Percentiles rank a stretch among this genome's conserved stretches.
phyloP scores from a whole-genome alignment of 2,797 vertebrate genomes.

The Lagodon rhomboides region DNA sequence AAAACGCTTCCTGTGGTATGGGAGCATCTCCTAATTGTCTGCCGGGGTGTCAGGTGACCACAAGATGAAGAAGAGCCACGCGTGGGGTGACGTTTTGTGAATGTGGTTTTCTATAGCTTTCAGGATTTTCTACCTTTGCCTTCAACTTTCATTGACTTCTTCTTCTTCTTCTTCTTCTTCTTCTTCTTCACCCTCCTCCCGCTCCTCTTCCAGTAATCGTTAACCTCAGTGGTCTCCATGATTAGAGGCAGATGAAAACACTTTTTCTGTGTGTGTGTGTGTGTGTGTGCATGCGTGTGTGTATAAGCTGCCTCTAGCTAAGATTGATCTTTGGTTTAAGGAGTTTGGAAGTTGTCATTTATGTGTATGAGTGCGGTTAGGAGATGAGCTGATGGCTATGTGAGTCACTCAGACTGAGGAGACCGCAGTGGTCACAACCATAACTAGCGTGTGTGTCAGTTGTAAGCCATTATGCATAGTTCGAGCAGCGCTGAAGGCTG shows the following conservation, averaged over 20 bases:
- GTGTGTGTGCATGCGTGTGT: constrained; percentile 16
- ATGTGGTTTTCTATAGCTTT: constrained; percentile 29
- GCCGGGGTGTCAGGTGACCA: constrained; percentile 51
- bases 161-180: not conserved
- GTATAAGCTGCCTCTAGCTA: constrained; percentile 40
- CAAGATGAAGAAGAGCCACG: constrained; percentile 41
- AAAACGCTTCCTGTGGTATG: constrained; percentile 55
- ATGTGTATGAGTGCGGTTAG: constrained; percentile 63
- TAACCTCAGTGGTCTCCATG: constrained; percentile 68
- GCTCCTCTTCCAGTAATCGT: constrained; percentile 70
- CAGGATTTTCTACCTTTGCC: constrained; percentile 21
- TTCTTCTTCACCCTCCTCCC: constrained; percentile 9
- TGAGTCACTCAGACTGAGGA: constrained; percentile 74
- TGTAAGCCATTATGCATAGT: constrained; percentile 41
- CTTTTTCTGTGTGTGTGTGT: constrained; percentile 22
- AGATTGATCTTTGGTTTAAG: constrained; percentile 69
- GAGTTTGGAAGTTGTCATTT: constrained; percentile 66
- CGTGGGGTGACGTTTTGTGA: not conserved
- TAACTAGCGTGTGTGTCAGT: constrained; percentile 57
- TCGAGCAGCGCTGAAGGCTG: constrained; percentile 45
- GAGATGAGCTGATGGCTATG: constrained; percentile 71
- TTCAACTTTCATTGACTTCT: constrained; percentile 26
- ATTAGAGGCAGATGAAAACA: constrained; percentile 77
- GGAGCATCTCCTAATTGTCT: constrained; percentile 58
- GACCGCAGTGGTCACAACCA: constrained; percentile 67